Evolutionary conservation across 2,888 invertebrate genomes (phyloP).

Genomic region (Hemicrepidius hirtus): DNA sequence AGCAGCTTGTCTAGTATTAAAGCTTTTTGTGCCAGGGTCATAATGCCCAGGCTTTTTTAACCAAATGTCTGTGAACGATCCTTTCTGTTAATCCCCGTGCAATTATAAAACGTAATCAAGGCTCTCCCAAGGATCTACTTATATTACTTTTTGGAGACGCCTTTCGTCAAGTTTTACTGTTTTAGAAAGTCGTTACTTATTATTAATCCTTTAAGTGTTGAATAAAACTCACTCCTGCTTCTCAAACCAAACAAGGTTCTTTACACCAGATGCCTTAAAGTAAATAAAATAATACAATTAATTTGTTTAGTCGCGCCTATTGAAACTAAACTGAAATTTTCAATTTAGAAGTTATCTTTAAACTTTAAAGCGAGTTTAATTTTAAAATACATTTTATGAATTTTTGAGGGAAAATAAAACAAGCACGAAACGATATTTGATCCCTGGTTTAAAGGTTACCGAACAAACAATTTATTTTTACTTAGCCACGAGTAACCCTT

Average conservation of each 20-base stretch:
- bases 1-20: conserved; percentile 46
- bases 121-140: conserved; percentile 5
- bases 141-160: background rate
- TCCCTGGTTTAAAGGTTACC: too few relatives aligned
- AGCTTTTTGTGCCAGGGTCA: conserved; percentile 22
- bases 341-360: too few relatives aligned
- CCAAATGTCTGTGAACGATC: conserved; percentile 20
- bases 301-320: too few relatives aligned
- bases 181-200: background rate
- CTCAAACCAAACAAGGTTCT: background rate
- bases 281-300: too few relatives aligned
- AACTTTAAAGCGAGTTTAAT: too few relatives aligned
- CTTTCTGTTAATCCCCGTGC: conserved; percentile 18
- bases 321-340: too few relatives aligned
- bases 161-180: conserved; percentile 7
- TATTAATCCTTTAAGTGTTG: conserved; percentile 17
- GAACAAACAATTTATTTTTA: too few relatives aligned
- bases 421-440: too few relatives aligned
- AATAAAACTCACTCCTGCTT: background rate
- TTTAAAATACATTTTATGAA: too few relatives aligned
- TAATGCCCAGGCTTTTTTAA: conserved; percentile 15
- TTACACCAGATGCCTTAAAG: too few relatives aligned
- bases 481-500: too few relatives aligned
- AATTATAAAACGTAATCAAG: conserved; percentile 25
- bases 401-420: too few relatives aligned